Base-by-base conservation (phyloP, 1,140 invertebrate genomes). In the Ptiloglossa arizonensis region DNA sequence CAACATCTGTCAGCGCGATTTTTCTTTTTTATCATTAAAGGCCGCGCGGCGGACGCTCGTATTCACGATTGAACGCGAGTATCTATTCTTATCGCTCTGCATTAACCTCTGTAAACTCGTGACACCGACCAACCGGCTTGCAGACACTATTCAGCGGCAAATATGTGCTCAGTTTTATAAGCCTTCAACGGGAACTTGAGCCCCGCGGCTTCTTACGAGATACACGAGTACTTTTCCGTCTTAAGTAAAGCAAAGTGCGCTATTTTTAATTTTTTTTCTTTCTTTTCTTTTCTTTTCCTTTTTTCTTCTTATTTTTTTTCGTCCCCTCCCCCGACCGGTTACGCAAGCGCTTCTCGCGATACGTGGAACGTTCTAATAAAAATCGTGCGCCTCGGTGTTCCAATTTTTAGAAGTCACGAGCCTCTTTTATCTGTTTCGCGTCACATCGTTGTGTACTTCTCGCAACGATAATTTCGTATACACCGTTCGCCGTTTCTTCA, bases 1-100 rank as follows among this genome's bases (percentile, higher is more conserved):
- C 8, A 48, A 69, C 73, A 69, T 75, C 64, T 75, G 73, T 38
- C 17, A 11, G 15, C 24, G 24, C 32, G 52, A 59, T 75, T 69
- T 35, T 35, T 52, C 64, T 38, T 22, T 35, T 41, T 67, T 41
- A 19, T 52, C 54, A 19, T 56, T 54, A 22, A 56, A 13, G 24
- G 5, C 17, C 24, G 17, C 32, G 11, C 9, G 0, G 11, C 11
- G 11, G 38, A 41, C 38, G 38, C 38, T 32, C 1, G 1, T 5
- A 24, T 29, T 35, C 29, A 15, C n/a, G 32, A 32, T 46, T 27
- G 38, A 1, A 44, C 17, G 17, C 24, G 22, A 11, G 52, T 27
- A 27, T 35, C 41, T 71, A 60, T 60, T 62, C 24, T 27, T 11
- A 29, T 35, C 15, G 5, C 56, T 29, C 9, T 50, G 29, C 35